Evolutionary conservation across 2,113 vertebrate species (phyloP).

Genomic region (Otolemur garnettii): DNA sequence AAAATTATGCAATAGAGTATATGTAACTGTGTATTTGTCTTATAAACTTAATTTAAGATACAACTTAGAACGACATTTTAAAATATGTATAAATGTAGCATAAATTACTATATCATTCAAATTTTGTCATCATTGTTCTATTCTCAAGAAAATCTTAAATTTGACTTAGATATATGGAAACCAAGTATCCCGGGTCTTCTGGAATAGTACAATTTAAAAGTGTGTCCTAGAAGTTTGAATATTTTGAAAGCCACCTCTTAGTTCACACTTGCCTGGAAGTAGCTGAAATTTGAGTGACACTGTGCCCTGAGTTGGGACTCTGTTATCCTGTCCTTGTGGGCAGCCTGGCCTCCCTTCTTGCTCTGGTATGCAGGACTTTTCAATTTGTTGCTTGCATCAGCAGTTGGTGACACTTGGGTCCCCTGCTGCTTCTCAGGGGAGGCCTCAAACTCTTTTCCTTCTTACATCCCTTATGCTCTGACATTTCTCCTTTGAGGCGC

Average conservation of each 20-base stretch:
- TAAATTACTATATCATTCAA: neutral
- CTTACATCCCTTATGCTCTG: neutral
- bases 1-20: neutral
- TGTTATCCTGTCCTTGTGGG: no score
- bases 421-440: neutral
- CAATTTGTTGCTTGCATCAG: neutral
- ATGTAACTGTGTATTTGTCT: neutral
- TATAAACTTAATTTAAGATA: neutral
- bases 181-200: neutral
- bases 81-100: neutral
- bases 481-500: neutral
- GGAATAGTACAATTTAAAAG: neutral
- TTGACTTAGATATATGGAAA: neutral
- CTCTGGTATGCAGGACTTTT: neutral
- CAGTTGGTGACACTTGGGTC: neutral
- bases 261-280: neutral
- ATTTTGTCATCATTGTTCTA: neutral
- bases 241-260: neutral
- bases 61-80: neutral
- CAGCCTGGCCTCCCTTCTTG: neutral
- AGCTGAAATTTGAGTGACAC: neutral
- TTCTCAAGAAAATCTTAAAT: neutral
- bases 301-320: neutral
- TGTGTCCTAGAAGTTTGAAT: neutral
- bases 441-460: neutral